Evolutionary conservation across 2,888 invertebrate species (phyloP).

Genomic region (Ormyrus nitidulus): DNA sequence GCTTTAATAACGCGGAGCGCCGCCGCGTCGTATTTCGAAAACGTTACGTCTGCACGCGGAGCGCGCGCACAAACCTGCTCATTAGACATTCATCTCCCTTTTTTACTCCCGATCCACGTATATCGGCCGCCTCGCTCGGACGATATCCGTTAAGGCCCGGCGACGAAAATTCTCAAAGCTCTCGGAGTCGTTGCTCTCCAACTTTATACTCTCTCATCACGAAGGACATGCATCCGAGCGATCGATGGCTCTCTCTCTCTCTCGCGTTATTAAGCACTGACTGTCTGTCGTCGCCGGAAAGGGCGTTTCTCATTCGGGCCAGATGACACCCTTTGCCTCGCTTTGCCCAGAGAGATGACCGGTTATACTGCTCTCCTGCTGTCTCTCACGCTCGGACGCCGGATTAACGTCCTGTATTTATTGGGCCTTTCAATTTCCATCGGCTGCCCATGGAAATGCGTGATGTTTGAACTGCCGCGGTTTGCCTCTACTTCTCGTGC

Average conservation of each 20-base stretch:
- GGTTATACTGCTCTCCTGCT: not conserved
- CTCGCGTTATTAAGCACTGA: conserved; percentile 13
- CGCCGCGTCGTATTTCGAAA: conserved; percentile 46
- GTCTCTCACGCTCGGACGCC: conserved; percentile 27
- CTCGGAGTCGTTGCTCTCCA: not conserved
- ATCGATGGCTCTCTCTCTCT: not conserved
- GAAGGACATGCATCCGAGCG: not conserved
- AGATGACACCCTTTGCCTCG: conserved; percentile 50
- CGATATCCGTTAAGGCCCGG: conserved; percentile 23
- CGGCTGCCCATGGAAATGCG: not conserved
- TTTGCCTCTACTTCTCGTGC: conserved; percentile 10
- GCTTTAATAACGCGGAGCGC: conserved; percentile 45
- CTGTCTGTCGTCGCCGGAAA: conserved; percentile 44
- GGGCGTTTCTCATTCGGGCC: conserved; percentile 45
- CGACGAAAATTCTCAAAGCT: conserved; percentile 21
- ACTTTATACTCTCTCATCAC: not conserved
- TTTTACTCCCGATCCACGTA: not conserved
- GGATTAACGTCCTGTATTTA: conserved; percentile 9
- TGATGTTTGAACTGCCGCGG: conserved; percentile 12
- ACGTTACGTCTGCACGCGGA: conserved; percentile 5
- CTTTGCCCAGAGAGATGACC: conserved; percentile 36
- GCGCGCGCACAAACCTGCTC: conserved; percentile 22
- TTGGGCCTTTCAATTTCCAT: conserved; percentile 14
- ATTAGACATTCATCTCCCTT: conserved; percentile 45
- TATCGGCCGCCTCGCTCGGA: conserved; percentile 5